Base-by-base conservation (phyloP, 2,888 invertebrate genomes). In the Mallateleia sp. region DNA sequence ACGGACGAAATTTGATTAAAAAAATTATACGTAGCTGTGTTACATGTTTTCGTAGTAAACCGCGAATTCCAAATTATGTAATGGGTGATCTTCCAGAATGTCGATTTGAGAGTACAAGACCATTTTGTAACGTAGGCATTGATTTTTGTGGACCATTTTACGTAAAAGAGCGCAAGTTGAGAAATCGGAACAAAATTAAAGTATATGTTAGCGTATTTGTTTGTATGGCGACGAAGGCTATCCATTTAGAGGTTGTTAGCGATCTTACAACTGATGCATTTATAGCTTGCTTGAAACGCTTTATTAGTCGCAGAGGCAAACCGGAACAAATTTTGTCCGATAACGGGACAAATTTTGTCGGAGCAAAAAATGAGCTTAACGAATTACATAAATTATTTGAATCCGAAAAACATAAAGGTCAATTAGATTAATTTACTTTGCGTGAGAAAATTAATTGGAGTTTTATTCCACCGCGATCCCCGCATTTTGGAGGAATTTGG, bases 81-180 rank as follows among this genome's bases (percentile, higher is more conserved):
- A 93, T 93, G 93, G 92, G 90, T n/a, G 69, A 91, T 54, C 82
- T 93, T 56, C 93, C 93, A 3, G 47, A 22, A 24, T 32, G 28
- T 8, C 56, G 91, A 9, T 58, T 88, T 24, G 79, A 58, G 9
- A 67, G 50, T 7, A 24, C 82, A 2, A 56, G 88, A 67, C 78
- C 87, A 18, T 91, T 92, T 82, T n/a, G 20, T 1, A 58, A 52
- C 50, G 42, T 47, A 8, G 91, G 90, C 1, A 25, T 90, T 9
- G 91, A 92, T 64, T 91, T 84, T 62, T 89, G 88, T 6, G 89
- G 91, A 5, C 90, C 90, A 1, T 75, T 88, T 28, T 28, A 32
- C n/a, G 84, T 90, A 15, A 90, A 88, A 32, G 88, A 90, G 25
- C 77, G 78, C 34, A 71, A 81, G 60, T 54, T 54, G 32, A 45